Evolutionary conservation across 35 echinoderm and acorn worm species (phyloP).

Genomic region (Ophiothrix spiculata): DNA sequence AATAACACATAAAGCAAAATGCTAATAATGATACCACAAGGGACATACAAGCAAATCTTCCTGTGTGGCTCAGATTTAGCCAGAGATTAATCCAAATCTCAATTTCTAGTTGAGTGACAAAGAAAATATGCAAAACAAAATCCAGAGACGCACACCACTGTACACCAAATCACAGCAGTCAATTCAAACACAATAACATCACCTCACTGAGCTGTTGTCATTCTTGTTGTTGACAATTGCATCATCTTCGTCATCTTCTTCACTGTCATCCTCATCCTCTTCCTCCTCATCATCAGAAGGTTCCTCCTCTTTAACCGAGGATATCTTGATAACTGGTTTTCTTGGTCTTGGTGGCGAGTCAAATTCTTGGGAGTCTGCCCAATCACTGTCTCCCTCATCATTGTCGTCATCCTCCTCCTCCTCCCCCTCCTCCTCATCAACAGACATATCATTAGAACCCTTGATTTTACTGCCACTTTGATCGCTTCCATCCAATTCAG

Average conservation of each 20-base stretch:
- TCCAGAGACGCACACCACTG: neutral
- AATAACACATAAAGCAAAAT: no score
- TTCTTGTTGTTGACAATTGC: neutral
- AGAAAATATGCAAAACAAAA: no score
- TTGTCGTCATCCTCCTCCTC: slow-evolving; percentile 27
- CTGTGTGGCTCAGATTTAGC: no score
- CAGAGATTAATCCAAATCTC: no score
- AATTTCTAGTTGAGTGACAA: no score
- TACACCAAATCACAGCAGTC: neutral
- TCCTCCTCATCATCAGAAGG: slow-evolving; percentile 10
- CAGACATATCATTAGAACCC: no score
- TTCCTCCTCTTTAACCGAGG: neutral
- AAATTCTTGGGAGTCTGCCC: slow-evolving; percentile 2
- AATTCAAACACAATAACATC: neutral
- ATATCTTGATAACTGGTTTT: neutral
- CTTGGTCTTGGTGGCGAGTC: slow-evolving; percentile 16
- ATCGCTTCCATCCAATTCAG: neutral
- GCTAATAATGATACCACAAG: no score
- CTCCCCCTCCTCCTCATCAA: slow-evolving; percentile 32
- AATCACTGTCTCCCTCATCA: neutral
- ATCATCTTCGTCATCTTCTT: neutral
- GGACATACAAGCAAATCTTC: no score
- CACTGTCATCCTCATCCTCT: neutral
- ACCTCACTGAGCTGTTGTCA: neutral
- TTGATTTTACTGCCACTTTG: no score